Evolutionary conservation across 1,140 invertebrate genomes (phyloP).

Genomic region (Papilio dardanus): DNA sequence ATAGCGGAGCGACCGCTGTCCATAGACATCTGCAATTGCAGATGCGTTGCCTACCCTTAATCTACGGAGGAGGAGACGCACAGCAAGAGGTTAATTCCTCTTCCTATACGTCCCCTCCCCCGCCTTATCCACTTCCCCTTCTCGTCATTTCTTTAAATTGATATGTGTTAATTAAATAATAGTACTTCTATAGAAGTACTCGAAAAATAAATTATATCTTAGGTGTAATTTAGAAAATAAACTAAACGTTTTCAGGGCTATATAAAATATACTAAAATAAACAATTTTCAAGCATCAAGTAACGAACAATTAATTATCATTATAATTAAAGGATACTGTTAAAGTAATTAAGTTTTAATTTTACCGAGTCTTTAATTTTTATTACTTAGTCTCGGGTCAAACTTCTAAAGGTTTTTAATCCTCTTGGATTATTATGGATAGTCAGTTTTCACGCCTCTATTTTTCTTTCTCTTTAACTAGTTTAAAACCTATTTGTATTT

Average conservation of each 20-base stretch:
- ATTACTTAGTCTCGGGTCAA: background rate
- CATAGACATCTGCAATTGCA: no score
- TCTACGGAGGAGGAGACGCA: no score
- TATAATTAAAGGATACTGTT: conserved; percentile 23
- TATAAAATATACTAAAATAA: conserved; percentile 13
- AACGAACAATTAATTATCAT: conserved; percentile 1
- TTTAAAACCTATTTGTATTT: no score
- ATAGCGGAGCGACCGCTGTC: no score
- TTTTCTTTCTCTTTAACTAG: no score
- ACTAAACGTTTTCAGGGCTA: background rate
- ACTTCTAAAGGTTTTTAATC: background rate
- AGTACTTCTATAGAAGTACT: background rate
- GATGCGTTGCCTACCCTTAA: no score
- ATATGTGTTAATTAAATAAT: background rate
- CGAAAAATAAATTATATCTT: background rate
- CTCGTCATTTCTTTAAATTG: no score
- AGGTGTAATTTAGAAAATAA: background rate
- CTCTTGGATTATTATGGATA: background rate
- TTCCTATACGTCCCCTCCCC: no score
- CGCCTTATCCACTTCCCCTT: no score
- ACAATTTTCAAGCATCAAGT: background rate
- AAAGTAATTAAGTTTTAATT: conserved; percentile 12
- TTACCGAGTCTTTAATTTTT: background rate
- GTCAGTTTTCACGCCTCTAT: background rate
- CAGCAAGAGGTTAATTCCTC: no score